A percentile compares a stretch with the other conserved stretches of the same genome.
These are phyloP conservation scores for Ectemnius continuus DNA, from an alignment of 2,888 invertebrate species.

Conservation along the genomic window DNA sequence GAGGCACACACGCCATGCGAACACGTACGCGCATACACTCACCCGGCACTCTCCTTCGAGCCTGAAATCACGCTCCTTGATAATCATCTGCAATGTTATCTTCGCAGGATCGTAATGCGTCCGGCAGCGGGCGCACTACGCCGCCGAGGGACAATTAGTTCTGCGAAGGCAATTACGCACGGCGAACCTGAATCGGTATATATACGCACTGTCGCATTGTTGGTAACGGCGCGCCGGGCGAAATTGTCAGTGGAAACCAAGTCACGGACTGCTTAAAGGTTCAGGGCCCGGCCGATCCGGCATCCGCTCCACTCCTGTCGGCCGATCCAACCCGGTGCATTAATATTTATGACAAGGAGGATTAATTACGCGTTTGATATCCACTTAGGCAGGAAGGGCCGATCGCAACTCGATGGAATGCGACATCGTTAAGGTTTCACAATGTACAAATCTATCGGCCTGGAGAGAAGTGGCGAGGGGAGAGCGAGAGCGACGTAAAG, in stretches of 20 bases:
- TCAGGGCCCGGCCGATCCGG: too few species aligned
- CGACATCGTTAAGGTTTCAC: slow-evolving; percentile 7
- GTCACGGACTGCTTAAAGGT: too few species aligned
- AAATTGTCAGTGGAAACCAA: too few species aligned
- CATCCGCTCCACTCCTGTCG: background rate
- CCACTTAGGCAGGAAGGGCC: background rate
- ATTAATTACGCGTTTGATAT: slow-evolving; percentile 10
- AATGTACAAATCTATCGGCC: slow-evolving; percentile 5
- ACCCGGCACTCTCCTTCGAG: slow-evolving; percentile 27
- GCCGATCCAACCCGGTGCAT: background rate
- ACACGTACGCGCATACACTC: slow-evolving; percentile 16
- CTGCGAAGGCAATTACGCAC: slow-evolving; percentile 41
- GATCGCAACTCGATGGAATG: slow-evolving; percentile 1
- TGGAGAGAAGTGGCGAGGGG: too few species aligned
- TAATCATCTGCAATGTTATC: slow-evolving; percentile 51
- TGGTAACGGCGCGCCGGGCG: too few species aligned
- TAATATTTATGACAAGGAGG: slow-evolving; percentile 8
- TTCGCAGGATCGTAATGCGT: slow-evolving; percentile 32
- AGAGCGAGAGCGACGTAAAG: too few species aligned
- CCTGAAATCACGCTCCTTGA: slow-evolving; percentile 43
- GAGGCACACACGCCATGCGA: slow-evolving; percentile 9
- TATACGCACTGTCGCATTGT: background rate
- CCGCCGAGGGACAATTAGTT: slow-evolving; percentile 42
- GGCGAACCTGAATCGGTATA: slow-evolving; percentile 39
- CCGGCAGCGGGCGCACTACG: slow-evolving; percentile 16